phyloP scores from a whole-genome alignment of 1,140 invertebrate species.

The Yoshiicerus persimilis region DNA sequence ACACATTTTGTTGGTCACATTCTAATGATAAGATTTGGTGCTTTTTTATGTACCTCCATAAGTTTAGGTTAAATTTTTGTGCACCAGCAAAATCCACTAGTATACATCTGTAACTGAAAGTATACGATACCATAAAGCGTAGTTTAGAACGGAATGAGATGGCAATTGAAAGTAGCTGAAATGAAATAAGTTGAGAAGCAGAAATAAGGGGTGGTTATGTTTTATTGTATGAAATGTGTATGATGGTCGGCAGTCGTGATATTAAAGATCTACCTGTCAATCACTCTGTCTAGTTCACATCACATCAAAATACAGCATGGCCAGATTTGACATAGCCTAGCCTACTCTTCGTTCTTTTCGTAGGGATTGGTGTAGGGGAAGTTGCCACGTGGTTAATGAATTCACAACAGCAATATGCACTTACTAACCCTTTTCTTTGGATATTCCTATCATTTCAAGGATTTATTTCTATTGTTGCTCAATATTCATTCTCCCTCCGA shows the following conservation, averaged over 20 bases:
- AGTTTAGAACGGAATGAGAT: neutral
- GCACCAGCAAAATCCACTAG: too few relatives aligned
- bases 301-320: neutral
- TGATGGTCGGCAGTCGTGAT: neutral
- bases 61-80: too few relatives aligned
- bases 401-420: neutral
- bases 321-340: neutral
- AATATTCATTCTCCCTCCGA: neutral
- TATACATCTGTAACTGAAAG: too few relatives aligned
- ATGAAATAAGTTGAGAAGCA: neutral
- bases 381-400: neutral
- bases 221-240: neutral
- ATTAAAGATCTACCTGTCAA: constrained; percentile 1
- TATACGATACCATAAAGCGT: too few relatives aligned
- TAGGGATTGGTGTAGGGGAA: constrained; percentile 5
- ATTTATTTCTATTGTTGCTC: neutral
- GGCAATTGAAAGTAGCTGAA: neutral
- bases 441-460: neutral
- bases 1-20: too few relatives aligned
- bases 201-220: neutral
- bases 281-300: constrained; percentile 3
- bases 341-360: constrained; percentile 3
- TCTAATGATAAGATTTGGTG: too few relatives aligned
- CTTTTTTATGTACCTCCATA: too few relatives aligned
- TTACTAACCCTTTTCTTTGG: neutral